Evolutionary conservation across 2,113 vertebrate genomes (phyloP), one percentile per base, ranked within the genome.

Genomic region (Pipra filicauda): DNA sequence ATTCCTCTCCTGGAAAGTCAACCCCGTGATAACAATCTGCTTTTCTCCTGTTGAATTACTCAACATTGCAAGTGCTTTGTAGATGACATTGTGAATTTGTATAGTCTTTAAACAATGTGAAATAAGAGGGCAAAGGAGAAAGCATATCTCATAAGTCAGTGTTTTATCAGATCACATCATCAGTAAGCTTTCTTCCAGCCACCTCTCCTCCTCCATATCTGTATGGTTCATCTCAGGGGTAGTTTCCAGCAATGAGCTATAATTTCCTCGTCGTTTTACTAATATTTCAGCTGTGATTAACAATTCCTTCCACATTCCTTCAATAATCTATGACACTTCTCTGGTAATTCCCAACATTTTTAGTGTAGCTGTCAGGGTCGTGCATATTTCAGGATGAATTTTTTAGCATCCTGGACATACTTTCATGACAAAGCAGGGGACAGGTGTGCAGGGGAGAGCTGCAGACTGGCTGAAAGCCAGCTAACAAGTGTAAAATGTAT

Each of bases 231-330:
- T 88, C 80, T 51, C 10, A 48, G 65, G 21, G 48, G 57, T 64
- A 57, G 26, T 97, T 96, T 96, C 93, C 95, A 81, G 41, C 86
- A 15, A 5, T 87, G 80, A 95, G 55, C 83, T 79, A 41, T 2
- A 17, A 17, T 52, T 95, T 81, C 80, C 76, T 95, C 70, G 51
- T 59, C 2, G 23, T 67, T 91, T 91, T 65, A 37, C 31, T 81
- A 62, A 35, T 81, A 61, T 67, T 84, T 87, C 17, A 52, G 35
- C 39, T 28, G 0, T 9, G 41, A 55, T 86, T 90, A 76, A 84
- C 80, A 95, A 94, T 72, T 57, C 52, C 80, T 85, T 91, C 94
- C 84, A 91, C 70, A 69, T 84, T 92, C 52, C 91, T 57, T 18
- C 54, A 46, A 54, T 23, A 39, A 67, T 44, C 39, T 22, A 31